Conservation (phyloP, 2,797 vertebrate species). For the Hyperoplus lanceolatus region DNA sequence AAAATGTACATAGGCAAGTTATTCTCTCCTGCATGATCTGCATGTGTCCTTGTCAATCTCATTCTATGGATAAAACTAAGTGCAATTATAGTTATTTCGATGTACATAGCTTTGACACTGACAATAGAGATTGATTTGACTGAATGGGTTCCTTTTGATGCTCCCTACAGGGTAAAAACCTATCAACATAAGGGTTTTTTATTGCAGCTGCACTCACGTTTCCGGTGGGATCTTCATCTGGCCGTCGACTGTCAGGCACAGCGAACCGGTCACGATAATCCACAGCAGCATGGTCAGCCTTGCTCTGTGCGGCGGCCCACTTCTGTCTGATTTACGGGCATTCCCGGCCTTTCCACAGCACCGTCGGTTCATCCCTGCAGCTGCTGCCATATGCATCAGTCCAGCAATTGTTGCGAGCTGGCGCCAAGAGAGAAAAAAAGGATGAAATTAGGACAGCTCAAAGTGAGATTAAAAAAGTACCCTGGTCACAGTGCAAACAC, state of each 20-base stretch:
- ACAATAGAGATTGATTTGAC: background rate
- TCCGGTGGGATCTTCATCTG: constrained; percentile 92
- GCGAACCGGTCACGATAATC: constrained; percentile 83
- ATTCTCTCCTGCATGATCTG: background rate
- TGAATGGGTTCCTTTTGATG: background rate
- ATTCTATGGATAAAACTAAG: background rate
- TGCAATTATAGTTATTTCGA: background rate
- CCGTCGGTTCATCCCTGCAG: constrained; percentile 71
- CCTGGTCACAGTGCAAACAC: constrained; percentile 36
- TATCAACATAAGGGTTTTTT: background rate
- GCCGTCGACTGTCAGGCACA: constrained; percentile 76
- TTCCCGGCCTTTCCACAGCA: constrained; percentile 48
- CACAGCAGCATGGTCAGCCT: constrained; percentile 75
- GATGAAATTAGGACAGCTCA: constrained; percentile 42
- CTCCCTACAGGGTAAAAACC: background rate
- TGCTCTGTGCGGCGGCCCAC: constrained; percentile 54
- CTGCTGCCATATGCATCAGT: constrained; percentile 58
- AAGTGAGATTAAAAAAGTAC: constrained; percentile 33
- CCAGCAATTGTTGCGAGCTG: constrained; percentile 52
- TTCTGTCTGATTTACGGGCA: constrained; percentile 59
- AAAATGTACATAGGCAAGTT: background rate
- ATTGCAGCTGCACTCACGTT: constrained; percentile 86
- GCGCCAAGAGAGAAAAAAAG: constrained; percentile 35
- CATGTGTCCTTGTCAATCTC: background rate
- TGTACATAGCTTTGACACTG: background rate